Evolutionary conservation across 2,113 vertebrate species (phyloP), one percentile per base, ranked within the genome.

Genomic region (Oplegnathus fasciatus): DNA sequence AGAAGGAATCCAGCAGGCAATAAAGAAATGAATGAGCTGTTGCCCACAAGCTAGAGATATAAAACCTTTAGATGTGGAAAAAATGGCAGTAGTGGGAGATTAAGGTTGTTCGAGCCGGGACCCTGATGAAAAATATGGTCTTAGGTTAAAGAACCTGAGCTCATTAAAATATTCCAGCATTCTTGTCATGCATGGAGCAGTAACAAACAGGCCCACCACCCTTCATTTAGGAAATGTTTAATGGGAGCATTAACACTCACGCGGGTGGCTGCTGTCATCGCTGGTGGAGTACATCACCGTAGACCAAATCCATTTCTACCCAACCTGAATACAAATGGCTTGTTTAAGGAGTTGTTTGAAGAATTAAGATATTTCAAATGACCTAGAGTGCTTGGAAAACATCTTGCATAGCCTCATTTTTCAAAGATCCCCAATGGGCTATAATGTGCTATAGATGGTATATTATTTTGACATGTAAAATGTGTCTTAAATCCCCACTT

Each of bases 271-370:
- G 20, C 86, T 76, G 82, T 78, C 82, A 18, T 50, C 46, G 66
- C 67, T 55, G 81, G 80, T 18, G 40, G 42, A 86, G 90, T 76
- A 69, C 87, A 87, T 92, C 84, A 85, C 65, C 54, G 6, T 1
- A 22, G 73, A 79, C 84, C 62, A 17, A 71, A 90, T 89, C 85
- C 71, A 72, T 80, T 75, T 37, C 69, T 17, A 87, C 71, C 50
- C 37, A 37, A 42, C 18, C 82, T 50, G 89, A 92, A 93, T 92
- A 86, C 88, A 92, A 89, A 93, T 83, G 66, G 50, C n/a, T 6
- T 71, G 65, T 90, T 91, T 91, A 91, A 67, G 54, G 66, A n/a
- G 66, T 32, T 70, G 78, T 77, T 70, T 84, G 80, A 92, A 44
- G 85, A 84, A 91, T 86, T 76, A 50, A 70, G 75, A 84, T 73